Evolutionary conservation across 2,888 invertebrate species (phyloP).

Genomic region (Orthosia incerta): DNA sequence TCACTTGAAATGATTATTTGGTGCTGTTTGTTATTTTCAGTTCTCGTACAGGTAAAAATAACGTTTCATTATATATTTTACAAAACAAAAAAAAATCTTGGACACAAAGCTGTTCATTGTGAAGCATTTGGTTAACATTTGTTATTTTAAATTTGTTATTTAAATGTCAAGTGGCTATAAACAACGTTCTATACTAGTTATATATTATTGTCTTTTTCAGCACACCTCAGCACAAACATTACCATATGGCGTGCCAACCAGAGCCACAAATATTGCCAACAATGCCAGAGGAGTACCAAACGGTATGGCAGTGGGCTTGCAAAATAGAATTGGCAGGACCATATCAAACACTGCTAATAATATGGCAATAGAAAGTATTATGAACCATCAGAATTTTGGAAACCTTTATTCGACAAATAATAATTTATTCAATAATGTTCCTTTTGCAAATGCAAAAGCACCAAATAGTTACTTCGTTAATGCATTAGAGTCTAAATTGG

Average conservation of each 20-base stretch:
- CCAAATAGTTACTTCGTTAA: conserved; percentile 2
- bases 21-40: conserved; percentile 16
- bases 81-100: too few relatives aligned
- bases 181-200: neutral
- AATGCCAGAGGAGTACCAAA: conserved; percentile 30
- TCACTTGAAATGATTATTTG: conserved; percentile 23
- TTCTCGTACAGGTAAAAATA: conserved; percentile 41
- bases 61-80: neutral
- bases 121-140: too few relatives aligned
- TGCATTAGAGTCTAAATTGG: neutral
- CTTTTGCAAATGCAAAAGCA: neutral
- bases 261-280: neutral
- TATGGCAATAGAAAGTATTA: conserved; percentile 15
- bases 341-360: conserved; percentile 23
- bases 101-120: too few relatives aligned
- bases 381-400: conserved; percentile 35
- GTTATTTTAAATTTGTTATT: too few relatives aligned
- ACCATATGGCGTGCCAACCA: conserved; percentile 40
- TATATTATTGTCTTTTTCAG: conserved; percentile 60
- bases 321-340: conserved; percentile 19
- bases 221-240: conserved; percentile 66
- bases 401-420: conserved; percentile 25
- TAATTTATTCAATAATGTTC: conserved; percentile 16
- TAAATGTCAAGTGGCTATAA: too few relatives aligned
- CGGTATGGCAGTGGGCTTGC: neutral